Evolutionary conservation across 2,888 invertebrate species (phyloP).

Genomic region (Dryomyza anilis): DNA sequence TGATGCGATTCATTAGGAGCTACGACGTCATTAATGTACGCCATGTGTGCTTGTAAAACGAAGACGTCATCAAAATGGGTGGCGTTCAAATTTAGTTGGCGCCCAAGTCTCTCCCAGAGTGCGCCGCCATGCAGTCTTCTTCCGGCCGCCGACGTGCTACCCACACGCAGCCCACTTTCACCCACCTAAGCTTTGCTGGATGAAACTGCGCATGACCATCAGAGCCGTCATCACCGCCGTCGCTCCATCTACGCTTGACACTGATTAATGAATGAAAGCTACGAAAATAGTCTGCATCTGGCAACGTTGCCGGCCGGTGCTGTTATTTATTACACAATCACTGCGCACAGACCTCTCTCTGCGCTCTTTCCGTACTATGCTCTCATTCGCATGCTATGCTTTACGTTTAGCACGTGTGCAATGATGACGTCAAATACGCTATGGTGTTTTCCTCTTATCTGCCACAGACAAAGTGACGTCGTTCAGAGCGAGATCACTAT

Average conservation of each 20-base stretch:
- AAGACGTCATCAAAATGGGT: constrained; percentile 15
- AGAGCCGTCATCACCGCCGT: no score
- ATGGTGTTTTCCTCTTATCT: background rate
- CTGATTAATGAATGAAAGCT: constrained; percentile 12
- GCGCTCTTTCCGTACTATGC: background rate
- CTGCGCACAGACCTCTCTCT: background rate
- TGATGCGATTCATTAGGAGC: no score
- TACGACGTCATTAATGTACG: constrained; percentile 8
- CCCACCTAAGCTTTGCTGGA: background rate
- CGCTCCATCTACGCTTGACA: background rate
- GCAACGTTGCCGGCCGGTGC: background rate
- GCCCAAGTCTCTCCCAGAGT: no score
- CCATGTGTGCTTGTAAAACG: background rate
- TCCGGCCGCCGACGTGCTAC: no score
- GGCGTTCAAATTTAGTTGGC: background rate
- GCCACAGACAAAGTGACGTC: constrained; percentile 36
- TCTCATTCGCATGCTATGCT: background rate
- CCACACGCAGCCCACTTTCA: background rate
- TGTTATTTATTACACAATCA: background rate
- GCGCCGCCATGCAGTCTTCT: no score
- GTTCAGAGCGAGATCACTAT: constrained; percentile 18
- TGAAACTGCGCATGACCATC: background rate
- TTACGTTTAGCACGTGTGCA: constrained; percentile 1
- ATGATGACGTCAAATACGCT: background rate
- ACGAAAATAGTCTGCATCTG: background rate